Evolutionary conservation across 1,140 invertebrate genomes (phyloP).

Genomic region (Nasonia vitripennis): DNA sequence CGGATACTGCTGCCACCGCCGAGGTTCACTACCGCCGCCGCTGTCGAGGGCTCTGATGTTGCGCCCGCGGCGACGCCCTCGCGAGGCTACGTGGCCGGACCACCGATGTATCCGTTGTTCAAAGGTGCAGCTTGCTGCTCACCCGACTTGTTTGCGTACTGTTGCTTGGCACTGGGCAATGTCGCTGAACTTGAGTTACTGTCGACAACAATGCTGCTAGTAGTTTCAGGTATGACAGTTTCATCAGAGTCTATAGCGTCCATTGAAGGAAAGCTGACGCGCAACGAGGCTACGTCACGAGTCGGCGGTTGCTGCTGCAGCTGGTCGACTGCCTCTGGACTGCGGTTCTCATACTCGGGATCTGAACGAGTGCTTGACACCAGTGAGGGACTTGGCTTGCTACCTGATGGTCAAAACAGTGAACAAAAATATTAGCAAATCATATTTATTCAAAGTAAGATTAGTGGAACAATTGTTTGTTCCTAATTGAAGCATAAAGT

Average conservation of each 20-base stretch:
- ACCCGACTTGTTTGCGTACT: constrained; percentile 47
- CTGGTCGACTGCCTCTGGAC: constrained; percentile 53
- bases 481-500: not conserved
- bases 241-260: constrained; percentile 57
- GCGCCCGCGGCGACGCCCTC: constrained; percentile 31
- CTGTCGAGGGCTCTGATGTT: not conserved
- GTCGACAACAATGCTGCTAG: constrained; percentile 32
- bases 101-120: constrained; percentile 72
- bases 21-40: constrained; percentile 15
- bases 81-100: constrained; percentile 68
- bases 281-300: constrained; percentile 42
- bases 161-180: constrained; percentile 3
- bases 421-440: not conserved
- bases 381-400: constrained; percentile 58
- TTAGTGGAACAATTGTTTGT: not conserved
- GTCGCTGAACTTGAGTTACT: constrained; percentile 40
- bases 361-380: constrained; percentile 50
- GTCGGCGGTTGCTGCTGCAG: constrained; percentile 5
- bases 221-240: not conserved
- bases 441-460: not conserved
- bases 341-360: constrained; percentile 70
- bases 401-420: constrained; percentile 34
- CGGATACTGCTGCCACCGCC: constrained; percentile 49
- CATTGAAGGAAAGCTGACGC: constrained; percentile 62
- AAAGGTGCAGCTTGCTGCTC: constrained; percentile 56